Evolutionary conservation across 2,113 vertebrate species (phyloP), one percentile per base, ranked within the genome.

Genomic region (Notarius quadriscutis): DNA sequence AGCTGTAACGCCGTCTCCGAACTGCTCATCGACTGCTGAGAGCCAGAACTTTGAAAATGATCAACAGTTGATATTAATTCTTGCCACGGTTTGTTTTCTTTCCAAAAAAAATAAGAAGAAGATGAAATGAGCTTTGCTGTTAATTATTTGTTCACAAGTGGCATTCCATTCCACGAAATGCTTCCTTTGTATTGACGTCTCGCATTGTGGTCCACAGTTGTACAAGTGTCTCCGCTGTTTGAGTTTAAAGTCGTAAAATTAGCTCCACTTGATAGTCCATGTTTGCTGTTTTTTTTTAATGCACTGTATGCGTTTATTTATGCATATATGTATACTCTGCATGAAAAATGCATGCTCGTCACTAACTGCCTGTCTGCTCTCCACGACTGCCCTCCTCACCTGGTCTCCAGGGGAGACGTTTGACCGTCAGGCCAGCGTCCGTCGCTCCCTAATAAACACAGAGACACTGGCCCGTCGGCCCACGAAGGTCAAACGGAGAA

Each of bases 401-500:
- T 95, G 92, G 91, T 94, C 94, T 97, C 97, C 96, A 99, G 98
- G 98, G 96, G 97, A 97, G 96, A 97, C 97, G 94, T 99, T 99
- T 95, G 98, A 99, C 96, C 97, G 97, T 93, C 98, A 99, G 92
- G 98, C 98, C 95, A 98, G 96, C 96, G 94, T 98, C 94, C 97
- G 98, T 94, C 97, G 97, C 96, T 99, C 98, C 95, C 96, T 98
- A 94, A 97, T 98, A 96, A 97, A 98, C 96, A 96, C 97, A 95
- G 98, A 99, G 95, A 98, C 97, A 94, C 95, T 99, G 95, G 96
- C 97, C 96, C 98, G 97, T 94, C 96, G 98, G 93, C 96, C 97
- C 96, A 98, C 98, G 97, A 99, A 99, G 97, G 97, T 98, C 97
- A 99, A 96, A 96, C 97, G 98, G 96, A 97, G 98, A 99, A 99